These are phyloP conservation scores for Lasioglossum zephyrum DNA, from an alignment of 2,888 invertebrate species.

Conservation along the genomic window DNA sequence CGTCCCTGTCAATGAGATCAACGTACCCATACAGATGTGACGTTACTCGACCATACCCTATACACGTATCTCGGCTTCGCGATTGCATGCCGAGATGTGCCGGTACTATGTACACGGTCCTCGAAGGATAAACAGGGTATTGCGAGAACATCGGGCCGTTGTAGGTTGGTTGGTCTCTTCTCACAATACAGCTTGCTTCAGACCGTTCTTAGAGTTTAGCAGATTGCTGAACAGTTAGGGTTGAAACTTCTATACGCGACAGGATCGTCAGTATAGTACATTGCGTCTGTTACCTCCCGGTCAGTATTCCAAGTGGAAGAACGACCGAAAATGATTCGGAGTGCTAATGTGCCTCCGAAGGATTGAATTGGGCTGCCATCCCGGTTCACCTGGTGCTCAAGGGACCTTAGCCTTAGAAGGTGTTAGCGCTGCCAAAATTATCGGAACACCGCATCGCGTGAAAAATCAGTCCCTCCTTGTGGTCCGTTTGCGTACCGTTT, in stretches of 20 bases:
- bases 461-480: constrained; percentile 19
- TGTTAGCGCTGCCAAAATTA: constrained; percentile 35
- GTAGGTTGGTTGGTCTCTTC: background rate
- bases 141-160: no score
- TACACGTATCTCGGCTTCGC: background rate
- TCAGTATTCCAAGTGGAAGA: background rate
- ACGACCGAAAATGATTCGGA: background rate
- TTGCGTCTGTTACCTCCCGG: background rate
- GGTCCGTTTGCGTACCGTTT: background rate
- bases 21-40: background rate
- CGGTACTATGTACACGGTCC: background rate
- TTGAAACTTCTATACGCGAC: background rate
- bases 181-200: background rate
- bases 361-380: background rate
- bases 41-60: background rate
- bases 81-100: background rate
- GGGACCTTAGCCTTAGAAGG: background rate
- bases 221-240: background rate
- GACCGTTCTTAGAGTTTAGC: background rate
- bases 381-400: background rate
- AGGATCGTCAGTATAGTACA: background rate
- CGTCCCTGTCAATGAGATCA: constrained; percentile 6
- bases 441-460: constrained; percentile 49
- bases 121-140: background rate
- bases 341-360: background rate